Conservation (phyloP, 1,140 invertebrate genomes). For the Macrobrachium rosenbergii region DNA sequence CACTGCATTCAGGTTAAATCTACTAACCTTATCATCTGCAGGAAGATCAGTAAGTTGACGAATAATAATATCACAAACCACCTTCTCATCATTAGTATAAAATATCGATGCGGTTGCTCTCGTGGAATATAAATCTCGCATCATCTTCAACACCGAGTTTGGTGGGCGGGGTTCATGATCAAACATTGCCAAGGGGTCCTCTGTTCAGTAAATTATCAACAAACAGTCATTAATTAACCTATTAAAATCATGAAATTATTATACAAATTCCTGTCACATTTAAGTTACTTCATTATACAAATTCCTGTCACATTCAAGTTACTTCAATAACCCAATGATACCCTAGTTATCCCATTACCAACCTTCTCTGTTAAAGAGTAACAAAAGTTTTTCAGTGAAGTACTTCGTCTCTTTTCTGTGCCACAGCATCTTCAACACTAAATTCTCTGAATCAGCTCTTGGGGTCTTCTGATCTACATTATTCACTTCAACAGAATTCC, state of each 20-base stretch:
- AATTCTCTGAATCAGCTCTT: conserved; percentile 75
- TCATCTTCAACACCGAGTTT: conserved; percentile 90
- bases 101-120: conserved; percentile 84
- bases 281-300: too few relatives aligned
- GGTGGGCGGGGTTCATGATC: conserved; percentile 82
- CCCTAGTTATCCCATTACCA: not conserved
- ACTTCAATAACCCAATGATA: not conserved
- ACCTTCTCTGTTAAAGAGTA: conserved; percentile 92
- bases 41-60: conserved; percentile 88
- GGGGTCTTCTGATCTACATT: not conserved
- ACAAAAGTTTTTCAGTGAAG: conserved; percentile 90
- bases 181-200: conserved; percentile 86
- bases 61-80: conserved; percentile 91
- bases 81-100: conserved; percentile 94
- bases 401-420: conserved; percentile 81
- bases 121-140: conserved; percentile 85
- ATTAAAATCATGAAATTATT: too few relatives aligned
- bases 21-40: conserved; percentile 51
- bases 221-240: too few relatives aligned
- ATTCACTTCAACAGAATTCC: not conserved
- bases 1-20: too few relatives aligned
- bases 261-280: too few relatives aligned
- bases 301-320: too few relatives aligned
- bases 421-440: conserved; percentile 82
- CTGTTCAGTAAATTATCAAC: not conserved